A percentile compares a stretch with the other conserved stretches of the same genome.
These are phyloP conservation scores for Callipepla squamata DNA, from an alignment of 2,113 vertebrate genomes.

Conservation along the genomic window DNA sequence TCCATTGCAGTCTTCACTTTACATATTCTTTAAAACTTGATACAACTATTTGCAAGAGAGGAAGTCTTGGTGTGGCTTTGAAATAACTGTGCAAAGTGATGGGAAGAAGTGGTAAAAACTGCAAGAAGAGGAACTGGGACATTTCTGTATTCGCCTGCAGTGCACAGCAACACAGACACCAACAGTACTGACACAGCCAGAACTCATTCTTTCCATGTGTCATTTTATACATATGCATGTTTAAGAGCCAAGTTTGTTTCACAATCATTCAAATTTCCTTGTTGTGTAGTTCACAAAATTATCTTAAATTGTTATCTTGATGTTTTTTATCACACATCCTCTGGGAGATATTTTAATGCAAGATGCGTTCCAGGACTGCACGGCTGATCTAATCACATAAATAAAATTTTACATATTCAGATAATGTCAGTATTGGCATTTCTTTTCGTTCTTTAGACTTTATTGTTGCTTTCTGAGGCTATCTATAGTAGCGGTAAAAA, in stretches of 20 bases:
- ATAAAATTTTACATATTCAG: not conserved
- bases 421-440: not conserved
- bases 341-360: not conserved
- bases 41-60: not conserved
- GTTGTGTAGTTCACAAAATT: not conserved
- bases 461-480: not conserved
- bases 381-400: not conserved
- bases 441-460: not conserved
- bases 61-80: not conserved
- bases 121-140: not conserved
- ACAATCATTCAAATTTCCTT: not conserved
- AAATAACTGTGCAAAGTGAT: not conserved
- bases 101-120: not conserved
- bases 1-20: not conserved
- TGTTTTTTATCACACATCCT: not conserved
- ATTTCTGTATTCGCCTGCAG: not conserved
- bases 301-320: not conserved
- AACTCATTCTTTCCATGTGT: not conserved
- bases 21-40: accelerated
- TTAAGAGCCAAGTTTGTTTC: not conserved
- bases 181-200: not conserved
- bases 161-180: accelerated
- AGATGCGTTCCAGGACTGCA: not conserved
- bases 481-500: not conserved
- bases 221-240: not conserved